A percentile compares a stretch with the other conserved stretches of the same genome.
phyloP scores from a whole-genome alignment of 2,888 invertebrate species.

The Eudemis profundana region DNA sequence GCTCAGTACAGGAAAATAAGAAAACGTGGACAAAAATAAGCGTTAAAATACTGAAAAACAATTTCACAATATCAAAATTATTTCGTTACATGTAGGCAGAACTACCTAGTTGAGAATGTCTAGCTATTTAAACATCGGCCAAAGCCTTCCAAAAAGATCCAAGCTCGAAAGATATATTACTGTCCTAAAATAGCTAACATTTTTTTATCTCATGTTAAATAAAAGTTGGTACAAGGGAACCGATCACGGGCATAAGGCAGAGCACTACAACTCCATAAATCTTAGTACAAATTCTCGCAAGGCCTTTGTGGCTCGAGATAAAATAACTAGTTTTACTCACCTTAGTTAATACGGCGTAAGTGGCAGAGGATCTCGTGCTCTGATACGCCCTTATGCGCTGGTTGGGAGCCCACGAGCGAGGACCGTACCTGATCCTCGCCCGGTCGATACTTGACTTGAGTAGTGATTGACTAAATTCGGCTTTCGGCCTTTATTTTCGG shows the following conservation, averaged over 20 bases:
- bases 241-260: conserved; percentile 40
- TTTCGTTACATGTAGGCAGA: too few relatives aligned
- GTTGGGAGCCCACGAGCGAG: not conserved
- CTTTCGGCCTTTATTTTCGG: conserved; percentile 19
- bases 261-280: conserved; percentile 42
- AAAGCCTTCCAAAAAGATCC: conserved; percentile 4
- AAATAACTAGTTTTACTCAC: conserved; percentile 41
- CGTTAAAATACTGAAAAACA: too few relatives aligned
- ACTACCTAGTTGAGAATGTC: too few relatives aligned
- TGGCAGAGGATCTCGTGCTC: not conserved
- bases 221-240: conserved; percentile 24
- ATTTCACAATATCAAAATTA: too few relatives aligned
- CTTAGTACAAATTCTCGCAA: conserved; percentile 42
- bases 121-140: too few relatives aligned
- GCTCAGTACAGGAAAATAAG: too few relatives aligned
- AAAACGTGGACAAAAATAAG: too few relatives aligned
- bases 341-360: not conserved
- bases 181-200: conserved; percentile 32
- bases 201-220: conserved; percentile 38
- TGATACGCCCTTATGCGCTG: not conserved
- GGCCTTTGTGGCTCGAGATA: conserved; percentile 38
- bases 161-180: conserved; percentile 10
- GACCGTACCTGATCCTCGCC: conserved; percentile 35
- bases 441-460: conserved; percentile 33
- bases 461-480: conserved; percentile 29